Evolutionary conservation across 2,888 invertebrate genomes (phyloP), one percentile per base, ranked within the genome.

Genomic region (Metalampra italica): DNA sequence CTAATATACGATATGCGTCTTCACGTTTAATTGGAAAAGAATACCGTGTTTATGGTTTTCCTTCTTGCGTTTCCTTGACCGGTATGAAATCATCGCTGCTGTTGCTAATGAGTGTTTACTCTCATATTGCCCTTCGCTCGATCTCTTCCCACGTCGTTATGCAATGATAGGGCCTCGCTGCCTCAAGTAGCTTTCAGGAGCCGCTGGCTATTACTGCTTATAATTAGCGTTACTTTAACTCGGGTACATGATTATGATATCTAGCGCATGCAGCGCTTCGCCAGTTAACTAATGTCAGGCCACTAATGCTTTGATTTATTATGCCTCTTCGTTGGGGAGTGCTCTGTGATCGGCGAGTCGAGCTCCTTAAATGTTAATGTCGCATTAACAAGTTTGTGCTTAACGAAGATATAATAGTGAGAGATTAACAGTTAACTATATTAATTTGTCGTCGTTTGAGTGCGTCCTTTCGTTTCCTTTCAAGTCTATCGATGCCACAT

Each of bases 11-110:
- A 36, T 49, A 9, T 37, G 37, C 44, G 44, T 37, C 22, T 14
- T 11, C 22, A 44, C 11, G 37, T 50, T 50, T 40, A 54, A 52
- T 52, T 59, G 53, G 55, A 62, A 66, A 66, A 63, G 56, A 52
- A 54, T 49, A 58, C 64, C 49, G 56, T 55, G 51, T 54, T 60
- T 64, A 68, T 64, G 66, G 68, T 76, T 78, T 82, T 79, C 68
- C 71, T 75, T 64, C 60, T 59, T 60, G 49, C 51, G 71, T 80
- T 81, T 78, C 85, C 84, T 84, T 86, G 84, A 83, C 82, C 82
- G 69, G 66, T 73, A 82, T 85, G 82, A 84, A 81, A 82, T 84
- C 82, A 82, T 81, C 80, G 63, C 55, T 68, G 63, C 55, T 68
- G 64, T 60, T 54, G 68, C 65, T 70, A 69, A 73, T 62, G 68